Percentiles rank a stretch among this genome's conserved stretches.
Conservation (phyloP, 2,888 invertebrate species). For the Eucriotettix oculatus region DNA sequence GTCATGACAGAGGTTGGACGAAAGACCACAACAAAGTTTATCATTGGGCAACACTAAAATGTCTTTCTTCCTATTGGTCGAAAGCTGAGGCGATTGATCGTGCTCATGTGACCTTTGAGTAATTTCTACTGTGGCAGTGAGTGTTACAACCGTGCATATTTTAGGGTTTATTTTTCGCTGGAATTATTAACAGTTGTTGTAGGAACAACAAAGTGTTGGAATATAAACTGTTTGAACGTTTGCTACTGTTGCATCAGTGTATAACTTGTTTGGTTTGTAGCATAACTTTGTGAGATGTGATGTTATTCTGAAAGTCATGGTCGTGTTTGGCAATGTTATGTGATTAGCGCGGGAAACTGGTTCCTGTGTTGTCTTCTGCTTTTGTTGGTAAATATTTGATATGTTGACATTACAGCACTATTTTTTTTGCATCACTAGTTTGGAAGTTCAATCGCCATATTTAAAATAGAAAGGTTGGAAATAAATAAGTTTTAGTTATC, state of each 20-base stretch:
- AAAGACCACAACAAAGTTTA: too few species aligned
- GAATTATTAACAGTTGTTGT: not conserved
- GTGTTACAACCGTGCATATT: not conserved
- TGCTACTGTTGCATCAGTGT: not conserved
- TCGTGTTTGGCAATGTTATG: conserved; percentile 6
- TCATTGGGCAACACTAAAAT: conserved; percentile 9
- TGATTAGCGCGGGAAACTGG: conserved; percentile 13
- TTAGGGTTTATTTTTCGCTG: not conserved
- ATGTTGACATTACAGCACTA: not conserved
- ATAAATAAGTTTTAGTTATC: too few species aligned
- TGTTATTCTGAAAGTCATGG: conserved; percentile 10
- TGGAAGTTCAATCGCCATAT: not conserved
- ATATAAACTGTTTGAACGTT: not conserved
- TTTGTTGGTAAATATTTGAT: not conserved
- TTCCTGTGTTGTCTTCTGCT: conserved; percentile 6
- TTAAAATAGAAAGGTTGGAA: not conserved
- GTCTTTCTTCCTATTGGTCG: conserved; percentile 10
- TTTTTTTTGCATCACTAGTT: not conserved
- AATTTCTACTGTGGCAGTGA: conserved; percentile 6
- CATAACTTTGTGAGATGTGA: not conserved
- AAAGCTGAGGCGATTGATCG: conserved; percentile 13
- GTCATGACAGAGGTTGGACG: too few species aligned
- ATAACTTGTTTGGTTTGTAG: not conserved
- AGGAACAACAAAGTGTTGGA: not conserved
- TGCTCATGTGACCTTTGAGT: conserved; percentile 15